These are phyloP conservation scores for Lepidonotus clava DNA, from an alignment of 2,888 invertebrate species.

Conservation along the genomic window DNA sequence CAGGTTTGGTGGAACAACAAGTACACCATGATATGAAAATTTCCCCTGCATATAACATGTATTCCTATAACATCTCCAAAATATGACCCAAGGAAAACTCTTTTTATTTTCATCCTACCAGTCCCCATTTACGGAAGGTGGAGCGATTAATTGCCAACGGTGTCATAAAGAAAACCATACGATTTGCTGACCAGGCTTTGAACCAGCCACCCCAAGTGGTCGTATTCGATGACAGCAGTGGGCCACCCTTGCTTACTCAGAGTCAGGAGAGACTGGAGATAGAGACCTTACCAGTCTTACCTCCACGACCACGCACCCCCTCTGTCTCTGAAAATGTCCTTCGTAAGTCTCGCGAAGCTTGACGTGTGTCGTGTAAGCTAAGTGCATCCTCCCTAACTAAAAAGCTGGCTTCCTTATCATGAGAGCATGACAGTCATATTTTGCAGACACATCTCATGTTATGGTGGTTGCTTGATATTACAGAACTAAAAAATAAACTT, in stretches of 20 bases:
- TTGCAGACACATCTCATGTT: no score
- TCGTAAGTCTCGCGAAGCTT: constrained; percentile 32
- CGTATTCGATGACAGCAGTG: neutral
- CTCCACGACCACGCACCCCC: neutral
- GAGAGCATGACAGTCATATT: no score
- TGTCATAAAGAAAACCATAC: neutral
- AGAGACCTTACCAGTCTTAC: neutral
- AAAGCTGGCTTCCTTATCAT: no score
- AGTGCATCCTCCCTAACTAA: no score
- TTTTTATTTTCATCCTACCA: neutral
- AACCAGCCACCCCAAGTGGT: constrained; percentile 6
- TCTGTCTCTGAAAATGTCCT: neutral
- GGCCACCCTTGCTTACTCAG: neutral
- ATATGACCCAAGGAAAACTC: neutral
- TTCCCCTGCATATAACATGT: no score
- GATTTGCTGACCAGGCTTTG: constrained; percentile 16
- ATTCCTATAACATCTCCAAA: no score
- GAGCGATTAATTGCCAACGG: neutral
- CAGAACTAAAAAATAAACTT: no score
- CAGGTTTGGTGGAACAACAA: no score
- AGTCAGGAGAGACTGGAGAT: constrained; percentile 36
- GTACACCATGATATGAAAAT: no score
- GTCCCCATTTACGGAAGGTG: constrained; percentile 13
- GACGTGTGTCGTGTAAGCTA: no score
- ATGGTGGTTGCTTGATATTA: no score